These are phyloP conservation scores for Leptoteleia sp. DNA, from an alignment of 1,140 invertebrate genomes.

Conservation along the genomic window DNA sequence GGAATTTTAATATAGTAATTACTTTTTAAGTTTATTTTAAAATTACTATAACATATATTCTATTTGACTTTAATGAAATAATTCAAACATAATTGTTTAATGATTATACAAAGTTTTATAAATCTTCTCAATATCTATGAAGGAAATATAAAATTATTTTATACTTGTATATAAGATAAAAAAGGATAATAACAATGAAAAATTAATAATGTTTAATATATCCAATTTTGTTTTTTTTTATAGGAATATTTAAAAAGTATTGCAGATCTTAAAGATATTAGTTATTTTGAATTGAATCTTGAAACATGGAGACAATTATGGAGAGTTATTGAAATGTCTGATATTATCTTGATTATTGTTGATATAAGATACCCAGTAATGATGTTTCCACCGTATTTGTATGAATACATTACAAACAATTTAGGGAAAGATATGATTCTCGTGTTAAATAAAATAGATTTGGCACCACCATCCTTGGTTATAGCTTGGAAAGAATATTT, in stretches of 20 bases:
- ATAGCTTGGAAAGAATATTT: conserved; percentile 95
- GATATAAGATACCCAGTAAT: conserved; percentile 92
- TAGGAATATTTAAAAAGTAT: conserved; percentile 84
- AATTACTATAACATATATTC: too few relatives aligned
- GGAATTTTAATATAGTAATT: too few relatives aligned
- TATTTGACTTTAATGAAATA: too few relatives aligned
- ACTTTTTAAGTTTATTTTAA: too few relatives aligned
- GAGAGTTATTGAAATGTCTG: conserved; percentile 95
- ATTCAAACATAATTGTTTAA: too few relatives aligned
- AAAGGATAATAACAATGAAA: too few relatives aligned
- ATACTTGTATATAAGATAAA: too few relatives aligned
- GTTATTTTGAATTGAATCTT: conserved; percentile 93
- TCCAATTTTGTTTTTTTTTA: conserved; percentile 43
- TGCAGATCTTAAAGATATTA: conserved; percentile 81
- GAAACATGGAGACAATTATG: conserved; percentile 97
- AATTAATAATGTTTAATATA: conserved; percentile 2
- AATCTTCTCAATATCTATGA: too few relatives aligned
- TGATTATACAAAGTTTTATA: too few relatives aligned
- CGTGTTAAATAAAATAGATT: conserved; percentile 91
- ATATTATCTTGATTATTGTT: conserved; percentile 91
- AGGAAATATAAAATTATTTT: too few relatives aligned
- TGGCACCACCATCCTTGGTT: conserved; percentile 90
- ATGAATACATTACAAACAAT: conserved; percentile 81
- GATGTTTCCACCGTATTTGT: conserved; percentile 95
- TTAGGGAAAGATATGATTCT: conserved; percentile 59